Conservation (phyloP, 2,797 vertebrate species). For the Sebastes paucispinis region DNA sequence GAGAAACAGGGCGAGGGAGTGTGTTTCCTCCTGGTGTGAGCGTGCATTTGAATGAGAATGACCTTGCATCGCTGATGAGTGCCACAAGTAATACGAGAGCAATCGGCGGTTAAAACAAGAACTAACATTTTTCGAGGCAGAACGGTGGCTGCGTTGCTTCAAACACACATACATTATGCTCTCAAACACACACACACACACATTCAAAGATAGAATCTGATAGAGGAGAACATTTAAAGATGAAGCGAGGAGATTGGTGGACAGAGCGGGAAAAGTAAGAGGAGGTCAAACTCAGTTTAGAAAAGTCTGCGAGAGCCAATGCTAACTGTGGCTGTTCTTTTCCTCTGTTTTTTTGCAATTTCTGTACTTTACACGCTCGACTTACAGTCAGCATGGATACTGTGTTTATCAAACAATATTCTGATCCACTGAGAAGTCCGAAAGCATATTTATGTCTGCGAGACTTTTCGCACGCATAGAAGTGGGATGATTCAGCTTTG, state of each 20-base stretch:
- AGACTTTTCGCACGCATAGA: conserved; percentile 46
- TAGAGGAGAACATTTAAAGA: conserved; percentile 36
- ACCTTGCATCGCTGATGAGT: conserved; percentile 80
- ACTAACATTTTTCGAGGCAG: conserved; percentile 63
- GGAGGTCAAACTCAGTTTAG: conserved; percentile 62
- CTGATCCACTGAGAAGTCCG: conserved; percentile 41
- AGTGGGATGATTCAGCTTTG: conserved; percentile 60
- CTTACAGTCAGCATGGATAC: conserved; percentile 62
- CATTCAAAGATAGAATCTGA: conserved; percentile 18
- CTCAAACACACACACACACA: conserved; percentile 9
- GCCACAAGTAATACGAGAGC: conserved; percentile 78
- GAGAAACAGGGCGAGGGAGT: conserved; percentile 61
- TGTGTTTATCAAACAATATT: conserved; percentile 69
- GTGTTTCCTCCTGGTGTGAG: conserved; percentile 74
- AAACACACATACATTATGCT: conserved; percentile 24
- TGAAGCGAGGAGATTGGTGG: conserved; percentile 40
- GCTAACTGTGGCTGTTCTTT: conserved; percentile 64
- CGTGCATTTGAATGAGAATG: conserved; percentile 80
- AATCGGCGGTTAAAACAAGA: conserved; percentile 65
- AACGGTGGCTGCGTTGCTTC: conserved; percentile 59
- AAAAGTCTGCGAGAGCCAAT: conserved; percentile 52
- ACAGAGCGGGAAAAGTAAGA: conserved; percentile 38
- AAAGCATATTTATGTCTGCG: conserved; percentile 61
- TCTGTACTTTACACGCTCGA: conserved; percentile 54
- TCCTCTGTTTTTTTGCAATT: conserved; percentile 37